A percentile compares a stretch with the other conserved stretches of the same genome.
Conservation (phyloP, 1,140 invertebrate species). For the Nymphalis io region DNA sequence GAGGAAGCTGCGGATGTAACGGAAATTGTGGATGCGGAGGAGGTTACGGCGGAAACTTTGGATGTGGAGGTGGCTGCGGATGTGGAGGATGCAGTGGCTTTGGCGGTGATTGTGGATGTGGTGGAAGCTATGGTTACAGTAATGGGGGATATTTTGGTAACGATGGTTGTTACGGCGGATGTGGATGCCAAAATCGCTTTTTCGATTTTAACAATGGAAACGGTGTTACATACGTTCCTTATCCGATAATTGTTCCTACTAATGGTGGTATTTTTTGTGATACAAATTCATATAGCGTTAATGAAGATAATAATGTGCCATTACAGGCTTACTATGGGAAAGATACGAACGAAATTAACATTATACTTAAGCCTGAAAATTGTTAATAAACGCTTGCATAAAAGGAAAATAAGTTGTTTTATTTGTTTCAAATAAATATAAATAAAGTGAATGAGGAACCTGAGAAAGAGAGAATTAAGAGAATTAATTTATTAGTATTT, state of each 20-base stretch:
- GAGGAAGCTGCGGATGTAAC: conserved; percentile 23
- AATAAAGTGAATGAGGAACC: too few species aligned
- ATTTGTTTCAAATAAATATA: conserved; percentile 5
- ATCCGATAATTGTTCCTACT: conserved; percentile 19
- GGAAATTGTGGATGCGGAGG: conserved; percentile 18
- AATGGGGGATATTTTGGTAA: conserved; percentile 5
- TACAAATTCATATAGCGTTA: background rate
- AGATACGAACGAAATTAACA: conserved; percentile 35
- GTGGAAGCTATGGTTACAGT: conserved; percentile 17
- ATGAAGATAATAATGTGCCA: background rate
- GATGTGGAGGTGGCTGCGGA: conserved; percentile 17
- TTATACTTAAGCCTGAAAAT: conserved; percentile 36
- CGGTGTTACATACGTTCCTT: conserved; percentile 25
- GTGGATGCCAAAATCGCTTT: background rate
- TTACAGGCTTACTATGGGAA: conserved; percentile 2
- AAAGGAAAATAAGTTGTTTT: conserved; percentile 14
- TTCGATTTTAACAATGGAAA: conserved; percentile 12
- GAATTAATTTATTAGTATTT: too few species aligned
- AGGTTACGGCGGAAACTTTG: conserved; percentile 5
- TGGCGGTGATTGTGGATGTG: conserved; percentile 14
- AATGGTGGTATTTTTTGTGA: background rate
- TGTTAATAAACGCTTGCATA: conserved; percentile 13
- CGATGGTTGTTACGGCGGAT: background rate
- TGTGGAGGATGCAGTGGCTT: conserved; percentile 18
- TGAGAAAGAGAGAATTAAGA: too few species aligned